Evolutionary conservation across 2,797 vertebrate genomes (phyloP).

Genomic region (Ptychobarbus kaznakovi): DNA sequence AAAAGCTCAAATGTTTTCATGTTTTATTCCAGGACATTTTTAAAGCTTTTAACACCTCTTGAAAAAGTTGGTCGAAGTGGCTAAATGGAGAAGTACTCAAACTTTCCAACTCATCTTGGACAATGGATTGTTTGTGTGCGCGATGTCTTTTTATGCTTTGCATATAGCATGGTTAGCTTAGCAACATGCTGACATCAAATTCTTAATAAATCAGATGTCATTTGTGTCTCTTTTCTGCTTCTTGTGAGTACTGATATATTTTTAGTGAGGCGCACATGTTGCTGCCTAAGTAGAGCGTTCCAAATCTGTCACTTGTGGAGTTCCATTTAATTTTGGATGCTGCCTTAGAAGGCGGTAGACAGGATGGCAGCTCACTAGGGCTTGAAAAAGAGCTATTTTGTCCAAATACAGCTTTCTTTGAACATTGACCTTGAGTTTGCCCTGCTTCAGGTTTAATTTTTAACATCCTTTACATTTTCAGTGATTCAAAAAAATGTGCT

Average conservation of each 20-base stretch:
- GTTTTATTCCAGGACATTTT: not conserved
- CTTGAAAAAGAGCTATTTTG: not conserved
- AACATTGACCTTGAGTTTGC: not conserved
- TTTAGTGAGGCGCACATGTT: not conserved
- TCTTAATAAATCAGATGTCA: not conserved
- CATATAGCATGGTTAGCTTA: not conserved
- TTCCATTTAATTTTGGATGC: not conserved
- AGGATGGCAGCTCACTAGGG: not conserved
- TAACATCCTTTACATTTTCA: not conserved
- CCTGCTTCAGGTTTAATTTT: too few species aligned
- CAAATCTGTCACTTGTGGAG: constrained; percentile 1
- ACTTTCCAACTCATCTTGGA: not conserved
- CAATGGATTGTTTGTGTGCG: not conserved
- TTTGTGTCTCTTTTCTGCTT: not conserved
- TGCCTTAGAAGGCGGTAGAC: not conserved
- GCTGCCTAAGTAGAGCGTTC: not conserved
- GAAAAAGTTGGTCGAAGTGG: not conserved
- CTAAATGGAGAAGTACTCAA: not conserved
- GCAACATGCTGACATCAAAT: not conserved
- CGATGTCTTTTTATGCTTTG: not conserved
- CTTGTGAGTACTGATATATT: not conserved
- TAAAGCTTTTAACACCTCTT: not conserved
- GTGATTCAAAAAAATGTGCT: not conserved
- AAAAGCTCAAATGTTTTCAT: not conserved
- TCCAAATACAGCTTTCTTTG: not conserved